Conservation (phyloP, 2,888 invertebrate genomes). For the Synanthedon tipuliformis region DNA sequence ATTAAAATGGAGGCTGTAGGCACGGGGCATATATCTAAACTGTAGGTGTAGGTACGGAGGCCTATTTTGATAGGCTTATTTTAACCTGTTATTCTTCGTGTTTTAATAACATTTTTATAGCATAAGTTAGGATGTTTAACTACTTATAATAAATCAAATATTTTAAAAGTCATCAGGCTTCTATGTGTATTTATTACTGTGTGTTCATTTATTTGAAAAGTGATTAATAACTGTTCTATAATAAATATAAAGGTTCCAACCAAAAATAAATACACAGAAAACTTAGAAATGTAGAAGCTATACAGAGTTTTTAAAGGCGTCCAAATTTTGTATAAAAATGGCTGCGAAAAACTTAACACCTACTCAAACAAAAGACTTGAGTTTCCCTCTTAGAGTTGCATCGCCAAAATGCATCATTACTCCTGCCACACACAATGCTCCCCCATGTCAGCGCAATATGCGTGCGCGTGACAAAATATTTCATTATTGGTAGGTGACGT, state of each 20-base stretch:
- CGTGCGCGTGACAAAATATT: slow-evolving; percentile 17
- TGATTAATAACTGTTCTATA: too few relatives aligned
- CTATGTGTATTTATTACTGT: too few relatives aligned
- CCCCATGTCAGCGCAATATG: slow-evolving; percentile 3
- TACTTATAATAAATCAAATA: too few relatives aligned
- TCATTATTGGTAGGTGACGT: background rate
- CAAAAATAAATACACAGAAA: background rate
- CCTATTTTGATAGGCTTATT: too few relatives aligned
- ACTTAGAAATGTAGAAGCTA: background rate
- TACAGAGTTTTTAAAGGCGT: background rate
- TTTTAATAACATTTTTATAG: too few relatives aligned
- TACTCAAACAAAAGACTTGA: slow-evolving; percentile 13
- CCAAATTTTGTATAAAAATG: background rate
- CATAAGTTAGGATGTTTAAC: too few relatives aligned
- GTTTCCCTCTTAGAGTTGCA: slow-evolving; percentile 23
- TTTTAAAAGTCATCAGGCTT: too few relatives aligned
- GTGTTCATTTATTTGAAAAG: too few relatives aligned
- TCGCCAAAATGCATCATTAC: slow-evolving; percentile 45
- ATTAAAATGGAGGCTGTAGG: background rate
- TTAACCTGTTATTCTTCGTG: too few relatives aligned
- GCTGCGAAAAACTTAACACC: background rate
- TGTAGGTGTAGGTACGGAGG: too few relatives aligned
- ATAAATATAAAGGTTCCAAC: too few relatives aligned
- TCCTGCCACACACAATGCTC: slow-evolving; percentile 1
- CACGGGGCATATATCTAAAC: too few relatives aligned